Evolutionary conservation across 2,113 vertebrate species (phyloP).

Genomic region (Campylomormyrus numenius): DNA sequence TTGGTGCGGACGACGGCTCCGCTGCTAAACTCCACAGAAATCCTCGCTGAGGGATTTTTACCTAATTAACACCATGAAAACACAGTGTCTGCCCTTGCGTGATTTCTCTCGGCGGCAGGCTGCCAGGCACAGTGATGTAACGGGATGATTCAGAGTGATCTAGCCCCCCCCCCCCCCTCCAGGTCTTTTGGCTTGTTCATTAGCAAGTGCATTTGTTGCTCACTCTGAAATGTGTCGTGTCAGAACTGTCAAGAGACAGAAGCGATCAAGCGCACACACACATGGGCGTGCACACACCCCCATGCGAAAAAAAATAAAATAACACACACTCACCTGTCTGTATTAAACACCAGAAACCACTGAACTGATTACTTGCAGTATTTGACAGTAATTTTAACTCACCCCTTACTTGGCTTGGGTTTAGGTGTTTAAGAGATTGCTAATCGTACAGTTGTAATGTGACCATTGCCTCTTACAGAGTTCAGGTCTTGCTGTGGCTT

Average conservation of each 20-base stretch:
- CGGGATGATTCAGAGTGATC: slow-evolving; percentile 1
- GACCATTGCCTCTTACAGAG: background rate
- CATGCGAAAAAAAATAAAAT: background rate
- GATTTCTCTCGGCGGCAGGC: background rate
- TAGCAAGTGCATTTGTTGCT: slow-evolving; percentile 18
- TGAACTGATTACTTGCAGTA: background rate
- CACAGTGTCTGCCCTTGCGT: slow-evolving; percentile 13
- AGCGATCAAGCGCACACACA: background rate
- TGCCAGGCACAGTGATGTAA: slow-evolving; percentile 16
- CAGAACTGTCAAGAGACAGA: slow-evolving; percentile 12
- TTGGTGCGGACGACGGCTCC: background rate
- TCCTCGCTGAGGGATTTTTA: slow-evolving; percentile 7
- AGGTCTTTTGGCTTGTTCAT: slow-evolving; percentile 9
- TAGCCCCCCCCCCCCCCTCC: background rate
- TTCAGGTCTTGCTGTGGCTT: background rate
- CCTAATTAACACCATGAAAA: slow-evolving; percentile 18
- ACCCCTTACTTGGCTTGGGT: background rate
- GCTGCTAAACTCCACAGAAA: background rate
- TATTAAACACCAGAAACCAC: background rate
- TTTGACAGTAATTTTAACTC: background rate
- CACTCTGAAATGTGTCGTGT: slow-evolving; percentile 18
- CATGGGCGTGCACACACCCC: background rate
- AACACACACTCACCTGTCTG: background rate
- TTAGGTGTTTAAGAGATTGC: background rate
- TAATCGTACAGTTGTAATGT: background rate